Evolutionary conservation across 2,888 invertebrate genomes (phyloP), one percentile per base, ranked within the genome.

Genomic region (Leptura quadrifasciata): DNA sequence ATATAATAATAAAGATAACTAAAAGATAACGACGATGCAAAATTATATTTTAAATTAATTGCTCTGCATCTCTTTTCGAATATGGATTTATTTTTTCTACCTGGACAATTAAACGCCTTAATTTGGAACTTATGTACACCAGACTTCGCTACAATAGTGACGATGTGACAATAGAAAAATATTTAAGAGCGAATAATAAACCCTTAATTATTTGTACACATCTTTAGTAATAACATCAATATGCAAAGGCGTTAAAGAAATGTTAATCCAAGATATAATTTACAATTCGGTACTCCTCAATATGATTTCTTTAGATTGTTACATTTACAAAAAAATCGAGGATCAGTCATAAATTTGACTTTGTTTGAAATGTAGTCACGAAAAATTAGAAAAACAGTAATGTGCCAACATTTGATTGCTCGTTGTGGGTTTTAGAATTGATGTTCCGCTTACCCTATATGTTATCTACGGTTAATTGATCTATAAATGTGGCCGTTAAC

Each of bases 401-500:
- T 39, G 15, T 18, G n/a, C 54, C 5, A 54, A 18, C 54, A 54
- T 54, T 54, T 18, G 54, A 54, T 54, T 54, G 18, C 54, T 18
- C 17, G 54, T 18, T 17, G 54, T 18, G 17, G 18, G 54, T 18
- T 54, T 21, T 21, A 18, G 21, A 57, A 18, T 57, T 10, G 21
- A 61, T 61, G 61, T 61, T n/a, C 27, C 55, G 55, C 8, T 54
- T 24, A 52, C 58, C 60, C 39, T 27, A 9, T 6, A 52, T 10
- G 61, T 57, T 61, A 71, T 61, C 71, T 61, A 61, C 57, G 31
- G 80, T 81, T 82, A 83, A 83, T 83, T 83, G 82, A 79, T 80
- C 81, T 64, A 77, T 81, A 81, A 83, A 84, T 79, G 77, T 69
- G 77, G 76, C 72, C 81, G 82, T 84, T 81, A 82, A 82, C 79